Evolutionary conservation across 92 coral and sea anemone species (phyloP), one percentile per base, ranked within the genome.

Genomic region (Epizoanthus scotinus): DNA sequence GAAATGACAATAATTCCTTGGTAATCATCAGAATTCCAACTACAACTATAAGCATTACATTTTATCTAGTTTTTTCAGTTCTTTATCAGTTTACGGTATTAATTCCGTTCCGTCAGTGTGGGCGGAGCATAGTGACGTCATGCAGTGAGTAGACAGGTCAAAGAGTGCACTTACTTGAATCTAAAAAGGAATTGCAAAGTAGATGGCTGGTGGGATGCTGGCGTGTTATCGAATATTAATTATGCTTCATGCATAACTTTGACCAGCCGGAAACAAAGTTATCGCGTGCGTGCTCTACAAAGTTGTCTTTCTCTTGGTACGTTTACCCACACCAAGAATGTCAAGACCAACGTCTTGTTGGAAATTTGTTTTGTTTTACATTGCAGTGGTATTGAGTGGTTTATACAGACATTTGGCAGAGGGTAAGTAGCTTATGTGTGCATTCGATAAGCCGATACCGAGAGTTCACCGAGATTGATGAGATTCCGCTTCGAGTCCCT

Each of bases 91-190:
- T n/a, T n/a, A n/a, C n/a, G n/a, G n/a, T n/a, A n/a, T n/a, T n/a
- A n/a, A n/a, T n/a, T n/a, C n/a, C n/a, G n/a, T n/a, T n/a, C n/a
- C n/a, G n/a, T n/a, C n/a, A n/a, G 52, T 12, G 14, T 47, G 52
- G 63, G 78, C 63, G 60, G 49, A 71, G 49, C 19, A 28, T 47
- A 47, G 13, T 25, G 38, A 71, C 78, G 78, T 71, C 78, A 71
- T 49, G 17, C 15, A 49, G 9, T 34, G 25, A 44, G 59, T 49
- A 47, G 57, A 40, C 75, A 70, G 58, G 57, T 70, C 71, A 31
- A 5, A 67, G 50, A 20, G 22, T 31, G 53, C 52, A 47, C 52
- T 47, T 47, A 47, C 10, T 47, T 47, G 1, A 47, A 47, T 47
- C 52, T 47, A 10, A 47, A 27, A 68, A 22, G 21, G 19, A 36